These are phyloP conservation scores for Limnephilus auricula DNA, from an alignment of 2,888 invertebrate genomes.

Conservation along the genomic window DNA sequence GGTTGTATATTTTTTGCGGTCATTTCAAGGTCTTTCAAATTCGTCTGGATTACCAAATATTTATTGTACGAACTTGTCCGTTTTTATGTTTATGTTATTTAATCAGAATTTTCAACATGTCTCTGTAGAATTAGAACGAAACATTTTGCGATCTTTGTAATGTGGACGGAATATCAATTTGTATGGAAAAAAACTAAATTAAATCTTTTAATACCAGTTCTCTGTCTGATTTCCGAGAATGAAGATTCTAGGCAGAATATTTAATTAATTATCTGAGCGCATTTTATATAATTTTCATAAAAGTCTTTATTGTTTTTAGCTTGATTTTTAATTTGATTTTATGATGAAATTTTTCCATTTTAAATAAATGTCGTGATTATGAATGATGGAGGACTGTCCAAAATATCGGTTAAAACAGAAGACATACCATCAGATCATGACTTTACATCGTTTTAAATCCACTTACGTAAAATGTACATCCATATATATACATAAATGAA, in stretches of 20 bases:
- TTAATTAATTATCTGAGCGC: neutral
- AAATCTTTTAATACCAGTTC: neutral
- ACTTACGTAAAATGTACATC: no score
- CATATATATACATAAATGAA: no score
- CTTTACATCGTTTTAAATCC: no score
- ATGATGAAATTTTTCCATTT: neutral
- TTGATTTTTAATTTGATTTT: neutral
- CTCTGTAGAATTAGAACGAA: constrained; percentile 8
- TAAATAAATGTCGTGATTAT: no score
- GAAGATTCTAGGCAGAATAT: neutral
- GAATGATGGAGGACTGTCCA: no score
- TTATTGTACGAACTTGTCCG: neutral
- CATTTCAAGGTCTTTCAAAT: neutral
- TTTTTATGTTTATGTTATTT: neutral
- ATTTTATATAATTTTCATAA: neutral
- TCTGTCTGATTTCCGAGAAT: neutral
- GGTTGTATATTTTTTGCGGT: neutral
- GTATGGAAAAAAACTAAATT: neutral
- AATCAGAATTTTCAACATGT: constrained; percentile 13
- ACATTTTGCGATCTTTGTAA: neutral
- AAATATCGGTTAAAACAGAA: no score
- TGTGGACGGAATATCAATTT: constrained; percentile 23
- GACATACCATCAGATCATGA: no score
- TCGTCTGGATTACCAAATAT: neutral
- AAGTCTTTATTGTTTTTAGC: neutral